Conservation (phyloP, 2,888 invertebrate species). For the Thymelicus acteon region DNA sequence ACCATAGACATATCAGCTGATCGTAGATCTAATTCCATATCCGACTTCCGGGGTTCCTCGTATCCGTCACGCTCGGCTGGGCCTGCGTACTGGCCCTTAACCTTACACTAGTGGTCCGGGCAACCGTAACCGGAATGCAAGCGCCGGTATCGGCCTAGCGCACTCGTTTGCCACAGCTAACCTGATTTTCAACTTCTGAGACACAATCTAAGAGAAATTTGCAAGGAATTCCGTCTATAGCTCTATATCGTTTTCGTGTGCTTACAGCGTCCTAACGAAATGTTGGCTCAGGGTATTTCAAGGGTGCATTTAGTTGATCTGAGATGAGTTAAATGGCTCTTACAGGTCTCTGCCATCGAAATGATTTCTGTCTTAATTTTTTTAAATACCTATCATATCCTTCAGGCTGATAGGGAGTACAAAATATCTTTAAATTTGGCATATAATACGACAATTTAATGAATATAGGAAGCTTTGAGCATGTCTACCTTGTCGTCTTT, state of each 20-base stretch:
- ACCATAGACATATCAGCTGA: slow-evolving; percentile 32
- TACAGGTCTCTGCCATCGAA: too few species aligned
- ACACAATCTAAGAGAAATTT: slow-evolving; percentile 28
- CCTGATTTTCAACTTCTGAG: slow-evolving; percentile 32
- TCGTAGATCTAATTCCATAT: slow-evolving; percentile 34
- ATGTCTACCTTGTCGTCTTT: too few species aligned
- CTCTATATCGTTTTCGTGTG: not conserved
- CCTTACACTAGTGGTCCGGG: slow-evolving; percentile 1
- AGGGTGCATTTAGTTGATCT: not conserved
- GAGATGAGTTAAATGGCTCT: too few species aligned
- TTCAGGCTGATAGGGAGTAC: too few species aligned
- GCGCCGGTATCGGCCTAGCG: slow-evolving; percentile 12
- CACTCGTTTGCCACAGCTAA: slow-evolving; percentile 11
- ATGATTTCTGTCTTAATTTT: too few species aligned
- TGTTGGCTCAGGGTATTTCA: too few species aligned
- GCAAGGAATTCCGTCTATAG: slow-evolving; percentile 18
- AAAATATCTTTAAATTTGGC: too few species aligned
- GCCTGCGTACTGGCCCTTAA: slow-evolving; percentile 31
- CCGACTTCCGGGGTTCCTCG: slow-evolving; percentile 26
- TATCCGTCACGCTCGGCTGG: slow-evolving; percentile 25
- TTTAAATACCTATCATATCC: too few species aligned
- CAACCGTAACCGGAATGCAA: slow-evolving; percentile 28
- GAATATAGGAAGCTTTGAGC: too few species aligned
- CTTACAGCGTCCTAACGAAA: not conserved
- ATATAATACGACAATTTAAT: too few species aligned